Evolutionary conservation across 1,140 invertebrate species (phyloP), one percentile per base, ranked within the genome.

Genomic region (Trialeurodes vaporariorum): DNA sequence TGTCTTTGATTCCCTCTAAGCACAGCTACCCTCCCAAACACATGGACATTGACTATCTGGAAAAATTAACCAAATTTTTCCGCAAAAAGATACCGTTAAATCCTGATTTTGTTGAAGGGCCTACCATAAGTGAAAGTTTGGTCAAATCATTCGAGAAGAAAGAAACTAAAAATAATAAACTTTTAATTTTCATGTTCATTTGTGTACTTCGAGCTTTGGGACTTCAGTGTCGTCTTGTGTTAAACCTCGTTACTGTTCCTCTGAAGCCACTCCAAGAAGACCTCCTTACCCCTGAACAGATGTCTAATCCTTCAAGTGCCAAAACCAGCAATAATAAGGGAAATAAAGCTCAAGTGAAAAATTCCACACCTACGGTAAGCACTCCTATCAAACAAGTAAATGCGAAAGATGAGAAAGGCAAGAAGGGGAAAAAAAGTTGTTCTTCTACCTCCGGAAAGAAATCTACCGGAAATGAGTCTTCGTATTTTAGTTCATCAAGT

Each of bases 11-110:
- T 49, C 87, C 90, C 12, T 83, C 83, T 13, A 80, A 83, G 75
- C 79, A 80, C 40, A 84, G 84, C 69, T 92, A 91, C 79, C 90
- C 91, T 11, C 84, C 86, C 22, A 83, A 85, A 63, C 78, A 84
- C 69, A 79, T 84, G 0, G 86, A 90, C 75, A 76, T 91, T 11
- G 83, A 83, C 69, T 93, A 92, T 79, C 74, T 93, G 59, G 84
- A 88, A 77, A 85, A 87, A 71, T 87, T 93, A 68, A 83, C 86
- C 22, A 81, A 81, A 67, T 94, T 92, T 91, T 94, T 87, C 72
- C 83, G 80, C 67, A 84, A 82, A 75, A 82, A 76, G 71, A 78
- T 77, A 59, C 63, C 61, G 65, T 11, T 73, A 62, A 49, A 68
- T 65, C n/a, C 71, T 64, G 79, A 80, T 75, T 74, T 76, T 70